Conservation (phyloP, 2,888 invertebrate species). For the Suillia variegata region DNA sequence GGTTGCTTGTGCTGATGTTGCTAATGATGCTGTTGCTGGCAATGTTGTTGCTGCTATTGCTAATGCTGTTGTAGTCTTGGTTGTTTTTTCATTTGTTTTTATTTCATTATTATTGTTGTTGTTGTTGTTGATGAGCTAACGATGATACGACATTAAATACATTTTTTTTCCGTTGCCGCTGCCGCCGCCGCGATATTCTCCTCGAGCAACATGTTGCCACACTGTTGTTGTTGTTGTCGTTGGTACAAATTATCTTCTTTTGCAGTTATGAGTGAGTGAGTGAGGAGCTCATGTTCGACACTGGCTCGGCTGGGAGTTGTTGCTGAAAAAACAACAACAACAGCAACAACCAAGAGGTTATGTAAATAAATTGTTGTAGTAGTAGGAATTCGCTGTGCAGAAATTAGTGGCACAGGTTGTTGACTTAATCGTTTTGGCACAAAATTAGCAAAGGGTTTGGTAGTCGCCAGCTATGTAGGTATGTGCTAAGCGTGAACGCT, state of each 20-base stretch:
- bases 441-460: background rate
- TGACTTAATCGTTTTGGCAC: background rate
- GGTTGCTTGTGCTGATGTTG: constrained; percentile 6
- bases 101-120: background rate
- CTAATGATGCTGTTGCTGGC: constrained; percentile 10
- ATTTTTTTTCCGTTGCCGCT: too few relatives aligned
- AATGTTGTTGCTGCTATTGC: constrained; percentile 33
- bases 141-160: constrained; percentile 4
- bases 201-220: too few relatives aligned
- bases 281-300: background rate
- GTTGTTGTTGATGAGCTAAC: constrained; percentile 9
- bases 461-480: too few relatives aligned
- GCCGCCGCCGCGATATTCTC: too few relatives aligned
- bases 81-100: background rate
- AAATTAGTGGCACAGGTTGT: constrained; percentile 1
- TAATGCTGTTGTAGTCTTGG: constrained; percentile 12
- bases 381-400: background rate
- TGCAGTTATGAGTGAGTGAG: background rate
- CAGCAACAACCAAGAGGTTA: background rate
- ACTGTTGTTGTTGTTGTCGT: constrained; percentile 1
- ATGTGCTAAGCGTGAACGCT: too few relatives aligned
- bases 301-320: too few relatives aligned
- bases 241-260: constrained; percentile 1
- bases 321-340: too few relatives aligned
- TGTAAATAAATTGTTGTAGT: too few relatives aligned